Evolutionary conservation across 2,797 vertebrate species (phyloP), one percentile per base, ranked within the genome.

Genomic region (Rhinoraja longicauda): DNA sequence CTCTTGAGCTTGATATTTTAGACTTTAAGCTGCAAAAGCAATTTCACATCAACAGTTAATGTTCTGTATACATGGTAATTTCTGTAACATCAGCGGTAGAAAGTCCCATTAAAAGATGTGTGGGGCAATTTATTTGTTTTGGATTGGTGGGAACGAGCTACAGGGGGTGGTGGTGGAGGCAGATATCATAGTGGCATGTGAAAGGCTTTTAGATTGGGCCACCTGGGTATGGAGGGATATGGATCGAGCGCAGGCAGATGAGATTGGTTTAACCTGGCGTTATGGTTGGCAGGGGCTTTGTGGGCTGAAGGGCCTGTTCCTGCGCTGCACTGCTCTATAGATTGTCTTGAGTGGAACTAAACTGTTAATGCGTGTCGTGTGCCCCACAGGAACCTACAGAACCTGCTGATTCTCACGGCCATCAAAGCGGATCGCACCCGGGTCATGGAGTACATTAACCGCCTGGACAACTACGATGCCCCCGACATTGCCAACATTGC

Each of bases 401-500:
- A 99, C 93, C 96, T 99, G 93, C 96, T 99, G 94, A 99, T 99
- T 94, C 95, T 99, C 94, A 99, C 98, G 0, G 98, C 98, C 93
- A 98, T 99, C 94, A 99, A 99, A 96, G 98, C 98, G 6, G 98
- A 99, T 94, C 96, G 96, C 76, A 98, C 98, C 1, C 97, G 98
- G 0, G 98, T 99, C 3, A 99, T 99, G 98, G 98, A 99, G 93
- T 99, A 99, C 94, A 97, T 99, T 94, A 99, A 97, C 94, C 97
- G 97, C 1, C 96, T 99, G 94, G 98, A 99, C 95, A 99, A 98
- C 95, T 99, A 98, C 0, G 98, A 99, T 4, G 98, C 98, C 9
- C 98, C 98, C 0, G 98, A 99, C 94, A 98, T 99, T 0, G 98
- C 98, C 1, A 98, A 98, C 95, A 99, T 99, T 29, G 98, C 98